These are phyloP conservation scores for Callionymus lyra DNA, from an alignment of 2,113 vertebrate genomes.

Conservation along the genomic window DNA sequence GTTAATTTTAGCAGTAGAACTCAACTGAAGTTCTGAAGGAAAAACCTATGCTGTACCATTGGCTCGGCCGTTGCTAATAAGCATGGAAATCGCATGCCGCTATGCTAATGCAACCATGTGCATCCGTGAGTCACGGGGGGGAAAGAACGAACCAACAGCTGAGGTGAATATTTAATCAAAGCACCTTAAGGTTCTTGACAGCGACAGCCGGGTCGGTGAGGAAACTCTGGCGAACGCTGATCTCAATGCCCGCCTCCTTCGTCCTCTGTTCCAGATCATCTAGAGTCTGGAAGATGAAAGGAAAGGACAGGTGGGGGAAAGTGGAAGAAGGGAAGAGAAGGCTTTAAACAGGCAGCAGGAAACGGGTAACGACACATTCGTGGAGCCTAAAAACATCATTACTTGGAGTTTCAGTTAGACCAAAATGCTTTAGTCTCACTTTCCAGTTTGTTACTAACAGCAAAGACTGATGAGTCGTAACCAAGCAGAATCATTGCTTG, in stretches of 20 bases:
- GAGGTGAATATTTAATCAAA: conserved; percentile 60
- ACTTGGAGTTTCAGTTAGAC: too few relatives aligned
- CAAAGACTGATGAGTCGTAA: too few relatives aligned
- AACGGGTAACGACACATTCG: too few relatives aligned
- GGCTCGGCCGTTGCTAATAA: conserved; percentile 43
- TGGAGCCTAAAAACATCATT: too few relatives aligned
- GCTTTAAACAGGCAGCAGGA: conserved; percentile 21
- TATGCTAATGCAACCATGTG: conserved; percentile 44
- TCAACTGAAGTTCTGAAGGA: conserved; percentile 5
- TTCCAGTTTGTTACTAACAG: too few relatives aligned
- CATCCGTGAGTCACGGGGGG: conserved; percentile 31
- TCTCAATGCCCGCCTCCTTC: conserved; percentile 89
- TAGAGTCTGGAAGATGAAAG: conserved; percentile 72
- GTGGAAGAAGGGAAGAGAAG: neutral
- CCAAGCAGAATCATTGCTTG: too few relatives aligned
- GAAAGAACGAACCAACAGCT: conserved; percentile 33
- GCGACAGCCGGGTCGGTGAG: conserved; percentile 88
- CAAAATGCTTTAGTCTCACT: too few relatives aligned
- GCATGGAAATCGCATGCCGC: conserved; percentile 44
- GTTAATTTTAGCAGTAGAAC: conserved; percentile 1
- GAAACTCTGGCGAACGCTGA: conserved; percentile 92
- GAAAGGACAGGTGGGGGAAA: conserved; percentile 15
- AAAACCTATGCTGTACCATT: too few relatives aligned
- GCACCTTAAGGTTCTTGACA: conserved; percentile 92
- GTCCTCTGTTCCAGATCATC: conserved; percentile 86